phyloP scores from a whole-genome alignment of 2,113 vertebrate species.

The Xiphorhynchus elegans region DNA sequence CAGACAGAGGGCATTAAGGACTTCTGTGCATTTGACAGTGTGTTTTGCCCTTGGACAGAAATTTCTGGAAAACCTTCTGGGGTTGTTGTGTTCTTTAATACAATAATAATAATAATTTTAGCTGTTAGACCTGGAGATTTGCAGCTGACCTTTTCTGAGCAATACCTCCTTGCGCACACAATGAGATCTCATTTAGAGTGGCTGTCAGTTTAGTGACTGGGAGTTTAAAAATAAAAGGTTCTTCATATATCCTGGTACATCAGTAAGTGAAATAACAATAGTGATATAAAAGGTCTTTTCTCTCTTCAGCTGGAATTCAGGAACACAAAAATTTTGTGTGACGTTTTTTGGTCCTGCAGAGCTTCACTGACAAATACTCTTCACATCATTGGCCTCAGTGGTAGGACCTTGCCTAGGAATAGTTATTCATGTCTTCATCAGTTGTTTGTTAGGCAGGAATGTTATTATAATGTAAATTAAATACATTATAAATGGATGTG shows the following conservation, averaged over 20 bases:
- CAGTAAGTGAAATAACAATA: neutral
- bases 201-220: neutral
- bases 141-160: constrained; percentile 14
- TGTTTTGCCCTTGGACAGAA: neutral
- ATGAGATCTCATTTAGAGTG: neutral
- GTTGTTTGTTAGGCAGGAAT: neutral
- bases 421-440: neutral
- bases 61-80: neutral
- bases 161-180: neutral
- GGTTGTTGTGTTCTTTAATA: neutral
- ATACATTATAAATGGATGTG: neutral
- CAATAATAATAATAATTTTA: neutral
- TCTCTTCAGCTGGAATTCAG: neutral
- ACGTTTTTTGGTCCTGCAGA: neutral
- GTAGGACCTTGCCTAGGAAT: neutral
- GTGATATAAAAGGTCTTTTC: neutral
- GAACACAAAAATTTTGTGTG: neutral
- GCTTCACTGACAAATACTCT: neutral
- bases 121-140: constrained; percentile 1
- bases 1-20: neutral
- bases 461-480: neutral
- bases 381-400: neutral
- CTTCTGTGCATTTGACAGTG: neutral
- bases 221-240: constrained; percentile 23
- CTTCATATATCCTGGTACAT: neutral